A percentile compares a stretch with the other conserved stretches of the same genome.
phyloP scores from a whole-genome alignment of 2,888 invertebrate genomes.

The Dynastes tityus region DNA sequence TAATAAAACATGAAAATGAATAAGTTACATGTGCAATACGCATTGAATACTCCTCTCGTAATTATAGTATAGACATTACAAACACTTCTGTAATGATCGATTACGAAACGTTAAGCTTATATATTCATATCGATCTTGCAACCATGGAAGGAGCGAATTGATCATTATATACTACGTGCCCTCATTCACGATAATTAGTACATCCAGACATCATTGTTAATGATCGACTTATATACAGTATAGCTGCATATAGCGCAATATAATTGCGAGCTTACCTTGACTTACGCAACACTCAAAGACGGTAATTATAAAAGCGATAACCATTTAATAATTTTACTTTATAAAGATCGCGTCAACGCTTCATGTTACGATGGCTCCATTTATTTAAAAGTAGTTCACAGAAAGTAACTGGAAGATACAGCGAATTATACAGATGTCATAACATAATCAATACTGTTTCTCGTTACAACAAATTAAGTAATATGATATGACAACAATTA shows the following conservation, averaged over 20 bases:
- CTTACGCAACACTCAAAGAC: neutral
- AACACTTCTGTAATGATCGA: neutral
- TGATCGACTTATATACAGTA: slow-evolving; percentile 9
- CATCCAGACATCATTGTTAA: slow-evolving; percentile 27
- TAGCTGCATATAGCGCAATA: neutral
- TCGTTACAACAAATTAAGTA: too few species aligned
- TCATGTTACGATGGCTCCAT: neutral
- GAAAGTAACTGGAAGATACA: too few species aligned
- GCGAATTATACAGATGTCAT: too few species aligned
- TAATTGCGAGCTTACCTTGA: slow-evolving; percentile 16
- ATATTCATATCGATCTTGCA: neutral
- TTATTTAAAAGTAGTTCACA: slow-evolving; percentile 15
- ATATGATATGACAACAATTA: too few species aligned
- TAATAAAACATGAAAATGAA: too few species aligned
- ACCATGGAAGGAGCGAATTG: neutral
- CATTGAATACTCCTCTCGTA: neutral
- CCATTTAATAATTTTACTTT: slow-evolving; percentile 2
- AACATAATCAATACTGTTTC: too few species aligned
- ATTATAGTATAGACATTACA: slow-evolving; percentile 5
- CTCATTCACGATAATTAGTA: slow-evolving; percentile 14
- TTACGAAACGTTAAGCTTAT: neutral
- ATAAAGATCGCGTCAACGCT: neutral
- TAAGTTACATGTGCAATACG: neutral
- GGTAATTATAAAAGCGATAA: slow-evolving; percentile 19
- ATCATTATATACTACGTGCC: neutral